Conservation (phyloP, 2,888 invertebrate genomes). For the Cantharis rufa region DNA sequence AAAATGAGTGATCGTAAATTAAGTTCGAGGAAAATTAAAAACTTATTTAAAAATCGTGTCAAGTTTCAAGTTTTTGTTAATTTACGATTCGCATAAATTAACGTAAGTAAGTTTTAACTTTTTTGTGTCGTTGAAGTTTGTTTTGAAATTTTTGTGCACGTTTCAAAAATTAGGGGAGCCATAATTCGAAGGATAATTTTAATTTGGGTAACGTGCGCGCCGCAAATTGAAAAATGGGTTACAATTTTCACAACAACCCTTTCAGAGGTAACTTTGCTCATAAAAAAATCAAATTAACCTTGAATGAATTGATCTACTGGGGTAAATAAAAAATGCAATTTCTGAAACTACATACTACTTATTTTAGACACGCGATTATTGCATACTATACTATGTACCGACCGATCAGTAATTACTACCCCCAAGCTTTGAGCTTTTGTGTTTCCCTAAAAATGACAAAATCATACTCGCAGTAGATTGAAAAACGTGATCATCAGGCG, state of each 20-base stretch:
- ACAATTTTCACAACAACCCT: neutral
- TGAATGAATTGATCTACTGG: conserved; percentile 23
- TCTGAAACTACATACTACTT: conserved; percentile 8
- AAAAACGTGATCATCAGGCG: neutral
- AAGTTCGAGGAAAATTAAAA: neutral
- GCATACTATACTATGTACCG: neutral
- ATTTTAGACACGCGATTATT: conserved; percentile 27
- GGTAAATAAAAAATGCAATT: conserved; percentile 27
- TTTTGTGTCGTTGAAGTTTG: neutral
- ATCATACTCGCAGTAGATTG: neutral
- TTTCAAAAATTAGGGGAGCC: neutral
- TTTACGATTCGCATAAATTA: neutral
- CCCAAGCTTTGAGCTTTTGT: neutral
- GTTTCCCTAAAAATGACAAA: neutral
- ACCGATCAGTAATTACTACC: conserved; percentile 1
- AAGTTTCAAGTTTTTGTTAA: neutral
- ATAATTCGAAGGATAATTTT: neutral
- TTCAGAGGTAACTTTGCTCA: neutral
- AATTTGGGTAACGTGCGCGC: neutral
- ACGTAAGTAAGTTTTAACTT: conserved; percentile 8
- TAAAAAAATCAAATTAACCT: conserved; percentile 20
- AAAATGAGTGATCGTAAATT: conserved; percentile 22
- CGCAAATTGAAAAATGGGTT: neutral
- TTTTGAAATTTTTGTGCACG: neutral
- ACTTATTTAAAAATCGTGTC: neutral